Evolutionary conservation across 2,888 invertebrate species (phyloP).

Genomic region (Watsonalla binaria): DNA sequence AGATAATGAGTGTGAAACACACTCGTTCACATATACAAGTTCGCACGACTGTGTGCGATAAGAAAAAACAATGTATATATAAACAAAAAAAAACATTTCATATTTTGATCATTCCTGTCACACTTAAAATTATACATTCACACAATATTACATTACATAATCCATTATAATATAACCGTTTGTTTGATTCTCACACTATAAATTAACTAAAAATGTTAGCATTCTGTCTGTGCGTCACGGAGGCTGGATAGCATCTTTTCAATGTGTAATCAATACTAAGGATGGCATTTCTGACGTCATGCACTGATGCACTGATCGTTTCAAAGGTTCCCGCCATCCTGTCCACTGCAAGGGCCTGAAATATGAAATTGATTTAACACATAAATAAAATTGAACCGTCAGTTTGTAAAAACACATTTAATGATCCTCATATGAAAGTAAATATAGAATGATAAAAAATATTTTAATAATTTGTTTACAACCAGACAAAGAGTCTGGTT

Average conservation of each 20-base stretch:
- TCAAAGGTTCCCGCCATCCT: slow-evolving; percentile 56
- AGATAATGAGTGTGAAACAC: slow-evolving; percentile 39
- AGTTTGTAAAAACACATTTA: too few relatives aligned
- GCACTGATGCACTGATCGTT: slow-evolving; percentile 48
- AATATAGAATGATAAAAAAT: background rate
- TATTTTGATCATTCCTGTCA: too few relatives aligned
- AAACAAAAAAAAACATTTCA: too few relatives aligned
- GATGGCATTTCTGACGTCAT: slow-evolving; percentile 59
- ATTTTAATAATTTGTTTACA: too few relatives aligned
- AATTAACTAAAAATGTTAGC: slow-evolving; percentile 41
- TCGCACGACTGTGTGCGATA: slow-evolving; percentile 7
- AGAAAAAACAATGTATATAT: background rate
- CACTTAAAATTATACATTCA: too few relatives aligned
- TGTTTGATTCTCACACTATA: slow-evolving; percentile 6
- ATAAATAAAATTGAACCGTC: too few relatives aligned
- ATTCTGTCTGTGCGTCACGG: slow-evolving; percentile 42
- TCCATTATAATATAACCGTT: too few relatives aligned
- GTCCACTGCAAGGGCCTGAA: slow-evolving; percentile 60
- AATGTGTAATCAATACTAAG: slow-evolving; percentile 62
- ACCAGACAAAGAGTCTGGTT: too few relatives aligned
- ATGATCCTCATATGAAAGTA: slow-evolving; percentile 1
- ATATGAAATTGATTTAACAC: background rate
- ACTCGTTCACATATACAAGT: slow-evolving; percentile 2
- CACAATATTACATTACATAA: too few relatives aligned
- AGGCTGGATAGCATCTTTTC: slow-evolving; percentile 51